Percentiles rank a stretch among this genome's conserved stretches.
phyloP scores from a whole-genome alignment of 2,113 vertebrate species.

The Caracal caracal region DNA sequence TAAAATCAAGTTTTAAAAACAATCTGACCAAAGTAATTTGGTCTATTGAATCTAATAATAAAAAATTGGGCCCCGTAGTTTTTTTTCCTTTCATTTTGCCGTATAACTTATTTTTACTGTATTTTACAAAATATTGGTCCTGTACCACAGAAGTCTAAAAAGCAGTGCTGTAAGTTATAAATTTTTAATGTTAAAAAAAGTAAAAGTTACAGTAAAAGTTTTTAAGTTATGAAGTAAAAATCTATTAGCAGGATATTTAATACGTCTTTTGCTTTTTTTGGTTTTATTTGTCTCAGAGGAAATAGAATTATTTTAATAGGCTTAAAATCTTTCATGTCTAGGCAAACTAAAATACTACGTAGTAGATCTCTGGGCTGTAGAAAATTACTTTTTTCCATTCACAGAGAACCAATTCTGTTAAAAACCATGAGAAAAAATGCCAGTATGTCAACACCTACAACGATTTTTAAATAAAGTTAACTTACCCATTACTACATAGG shows the following conservation, averaged over 20 bases:
- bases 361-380: background rate
- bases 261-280: background rate
- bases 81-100: conserved; percentile 10
- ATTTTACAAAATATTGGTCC: conserved; percentile 36
- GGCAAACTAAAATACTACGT: conserved; percentile 17
- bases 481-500: conserved; percentile 93
- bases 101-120: background rate
- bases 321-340: background rate
- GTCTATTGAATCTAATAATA: conserved; percentile 38
- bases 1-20: background rate
- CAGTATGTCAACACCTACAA: background rate
- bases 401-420: conserved; percentile 3
- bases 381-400: conserved; percentile 48
- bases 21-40: conserved; percentile 37
- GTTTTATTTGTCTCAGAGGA: background rate
- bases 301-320: conserved; percentile 1
- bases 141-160: background rate
- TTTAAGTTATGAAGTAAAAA: conserved; percentile 7
- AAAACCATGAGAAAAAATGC: background rate
- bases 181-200: conserved; percentile 10
- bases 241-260: background rate
- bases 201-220: background rate
- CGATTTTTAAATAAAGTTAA: conserved; percentile 50
- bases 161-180: background rate
- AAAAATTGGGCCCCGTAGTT: background rate